These are phyloP conservation scores for Drosophila monieri DNA, from an alignment of 2,888 invertebrate genomes.

Conservation along the genomic window DNA sequence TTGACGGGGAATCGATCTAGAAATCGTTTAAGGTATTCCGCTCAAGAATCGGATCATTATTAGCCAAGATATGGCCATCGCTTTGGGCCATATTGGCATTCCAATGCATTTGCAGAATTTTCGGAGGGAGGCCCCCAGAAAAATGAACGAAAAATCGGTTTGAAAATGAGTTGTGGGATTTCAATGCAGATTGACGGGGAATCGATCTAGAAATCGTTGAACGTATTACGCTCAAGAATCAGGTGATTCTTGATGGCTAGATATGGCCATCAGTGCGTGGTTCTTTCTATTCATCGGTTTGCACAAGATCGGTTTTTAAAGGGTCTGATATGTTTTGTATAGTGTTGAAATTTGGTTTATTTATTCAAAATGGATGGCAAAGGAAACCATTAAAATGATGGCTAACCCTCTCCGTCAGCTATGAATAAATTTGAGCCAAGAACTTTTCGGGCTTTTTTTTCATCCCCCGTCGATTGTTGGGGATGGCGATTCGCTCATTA, in stretches of 20 bases:
- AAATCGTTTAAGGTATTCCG: not conserved
- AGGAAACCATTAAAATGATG: not conserved
- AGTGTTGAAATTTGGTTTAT: not conserved
- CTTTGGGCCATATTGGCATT: not conserved
- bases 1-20: not conserved
- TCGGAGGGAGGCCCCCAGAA: not conserved
- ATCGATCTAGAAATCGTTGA: too few species aligned
- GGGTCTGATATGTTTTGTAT: not conserved
- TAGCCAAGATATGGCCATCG: not conserved
- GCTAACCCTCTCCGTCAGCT: not conserved
- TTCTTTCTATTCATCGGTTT: too few species aligned
- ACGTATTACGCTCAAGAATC: too few species aligned
- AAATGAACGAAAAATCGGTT: too few species aligned
- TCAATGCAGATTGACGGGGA: too few species aligned
- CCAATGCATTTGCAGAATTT: not conserved
- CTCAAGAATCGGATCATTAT: not conserved
- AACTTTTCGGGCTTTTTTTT: not conserved
- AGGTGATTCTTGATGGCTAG: too few species aligned
- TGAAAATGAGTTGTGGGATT: too few species aligned
- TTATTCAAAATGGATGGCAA: not conserved
- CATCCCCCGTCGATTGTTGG: not conserved
- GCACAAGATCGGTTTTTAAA: not conserved
- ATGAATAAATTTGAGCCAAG: not conserved
- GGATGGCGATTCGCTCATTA: slow-evolving; percentile 55
- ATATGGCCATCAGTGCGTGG: too few species aligned